Conservation (phyloP, 2,113 vertebrate genomes). For the Corythoichthys haematopterus region DNA sequence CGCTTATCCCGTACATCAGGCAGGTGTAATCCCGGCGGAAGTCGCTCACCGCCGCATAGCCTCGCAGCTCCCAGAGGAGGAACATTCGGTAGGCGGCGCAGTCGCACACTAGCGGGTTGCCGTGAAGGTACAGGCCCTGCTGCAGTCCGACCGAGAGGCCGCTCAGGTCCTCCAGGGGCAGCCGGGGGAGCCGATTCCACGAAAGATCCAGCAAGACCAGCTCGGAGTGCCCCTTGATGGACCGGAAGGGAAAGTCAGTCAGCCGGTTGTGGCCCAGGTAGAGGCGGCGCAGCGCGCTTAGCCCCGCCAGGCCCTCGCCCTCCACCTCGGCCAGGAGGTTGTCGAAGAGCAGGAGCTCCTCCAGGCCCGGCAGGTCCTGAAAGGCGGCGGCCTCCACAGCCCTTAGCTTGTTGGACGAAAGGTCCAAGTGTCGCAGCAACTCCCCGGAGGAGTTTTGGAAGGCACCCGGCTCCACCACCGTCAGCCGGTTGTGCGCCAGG, state of each 20-base stretch:
- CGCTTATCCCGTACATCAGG: slow-evolving; percentile 69
- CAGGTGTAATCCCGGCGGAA: slow-evolving; percentile 82
- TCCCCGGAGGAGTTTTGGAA: slow-evolving; percentile 73
- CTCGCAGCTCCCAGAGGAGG: slow-evolving; percentile 75
- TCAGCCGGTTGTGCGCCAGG: slow-evolving; percentile 81
- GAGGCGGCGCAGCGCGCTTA: slow-evolving; percentile 76
- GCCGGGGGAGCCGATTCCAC: slow-evolving; percentile 79
- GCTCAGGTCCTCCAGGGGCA: slow-evolving; percentile 78
- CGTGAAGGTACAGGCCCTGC: slow-evolving; percentile 86
- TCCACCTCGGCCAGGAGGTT: slow-evolving; percentile 80
- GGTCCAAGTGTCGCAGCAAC: slow-evolving; percentile 81
- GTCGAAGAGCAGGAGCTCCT: slow-evolving; percentile 89
- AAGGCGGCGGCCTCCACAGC: slow-evolving; percentile 77
- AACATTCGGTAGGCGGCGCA: slow-evolving; percentile 82
- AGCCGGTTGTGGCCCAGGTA: slow-evolving; percentile 92
- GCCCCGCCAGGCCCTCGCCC: slow-evolving; percentile 69
- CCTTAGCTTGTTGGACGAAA: slow-evolving; percentile 84
- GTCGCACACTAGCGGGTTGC: slow-evolving; percentile 86
- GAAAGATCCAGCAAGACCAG: slow-evolving; percentile 87
- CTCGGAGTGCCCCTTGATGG: slow-evolving; percentile 74
- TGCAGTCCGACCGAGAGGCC: slow-evolving; percentile 72
- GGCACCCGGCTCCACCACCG: slow-evolving; percentile 55
- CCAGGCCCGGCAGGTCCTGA: slow-evolving; percentile 72
- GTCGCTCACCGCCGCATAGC: slow-evolving; percentile 77
- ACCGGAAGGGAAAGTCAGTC: slow-evolving; percentile 82